A percentile compares a stretch with the other conserved stretches of the same genome.
Conservation (phyloP, 2,888 invertebrate species). For the Netelia melanura region DNA sequence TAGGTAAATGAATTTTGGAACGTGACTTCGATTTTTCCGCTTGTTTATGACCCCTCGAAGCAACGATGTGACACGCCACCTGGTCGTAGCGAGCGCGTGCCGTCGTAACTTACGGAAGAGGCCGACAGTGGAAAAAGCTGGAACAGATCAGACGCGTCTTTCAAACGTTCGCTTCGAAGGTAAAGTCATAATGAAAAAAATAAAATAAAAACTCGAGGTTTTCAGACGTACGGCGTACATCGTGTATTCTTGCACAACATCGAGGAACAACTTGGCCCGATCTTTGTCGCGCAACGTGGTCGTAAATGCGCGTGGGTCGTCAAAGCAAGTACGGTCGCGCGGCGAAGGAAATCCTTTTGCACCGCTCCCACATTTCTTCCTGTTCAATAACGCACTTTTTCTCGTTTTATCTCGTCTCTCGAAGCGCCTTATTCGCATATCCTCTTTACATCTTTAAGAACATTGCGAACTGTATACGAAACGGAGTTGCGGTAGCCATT, state of each 20-base stretch:
- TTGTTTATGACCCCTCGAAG: too few relatives aligned
- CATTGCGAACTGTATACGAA: background rate
- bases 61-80: too few relatives aligned
- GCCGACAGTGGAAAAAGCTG: background rate
- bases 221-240: background rate
- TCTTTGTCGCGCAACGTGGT: background rate
- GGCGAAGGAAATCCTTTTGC: slow-evolving; percentile 48
- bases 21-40: background rate
- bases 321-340: slow-evolving; percentile 44
- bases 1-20: background rate
- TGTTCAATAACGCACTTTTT: slow-evolving; percentile 37
- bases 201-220: background rate
- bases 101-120: background rate
- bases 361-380: slow-evolving; percentile 58
- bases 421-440: slow-evolving; percentile 36
- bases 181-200: background rate
- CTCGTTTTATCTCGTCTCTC: slow-evolving; percentile 24
- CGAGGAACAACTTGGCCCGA: background rate
- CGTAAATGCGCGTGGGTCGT: slow-evolving; percentile 51
- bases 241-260: slow-evolving; percentile 23
- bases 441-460: slow-evolving; percentile 30
- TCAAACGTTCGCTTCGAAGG: background rate
- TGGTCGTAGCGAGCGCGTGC: too few relatives aligned
- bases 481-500: slow-evolving; percentile 28
- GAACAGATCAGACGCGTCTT: slow-evolving; percentile 9